Conservation (phyloP, 2,888 invertebrate species). For the Steinernema scapterisci region DNA sequence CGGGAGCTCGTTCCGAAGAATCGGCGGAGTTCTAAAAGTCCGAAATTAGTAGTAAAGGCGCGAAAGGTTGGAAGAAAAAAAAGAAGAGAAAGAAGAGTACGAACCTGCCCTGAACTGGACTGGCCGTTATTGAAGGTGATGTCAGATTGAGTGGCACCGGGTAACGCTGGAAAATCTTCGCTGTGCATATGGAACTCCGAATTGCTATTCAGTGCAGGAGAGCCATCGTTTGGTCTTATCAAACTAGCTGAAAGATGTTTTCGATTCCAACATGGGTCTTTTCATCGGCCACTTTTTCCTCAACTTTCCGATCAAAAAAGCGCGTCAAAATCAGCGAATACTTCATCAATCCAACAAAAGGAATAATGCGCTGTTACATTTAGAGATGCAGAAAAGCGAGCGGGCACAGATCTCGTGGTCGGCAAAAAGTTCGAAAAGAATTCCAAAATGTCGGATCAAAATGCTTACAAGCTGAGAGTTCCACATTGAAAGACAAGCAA, state of each 20-base stretch:
- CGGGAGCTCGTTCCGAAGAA: not conserved
- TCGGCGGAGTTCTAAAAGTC: constrained; percentile 47
- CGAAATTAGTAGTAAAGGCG: constrained; percentile 21
- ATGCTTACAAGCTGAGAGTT: too few species aligned
- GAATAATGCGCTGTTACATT: not conserved
- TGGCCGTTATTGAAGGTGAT: constrained; percentile 23
- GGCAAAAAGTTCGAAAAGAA: not conserved
- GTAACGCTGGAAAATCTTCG: constrained; percentile 98
- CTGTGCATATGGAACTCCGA: constrained; percentile 81
- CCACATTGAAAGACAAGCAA: not conserved
- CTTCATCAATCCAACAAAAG: too few species aligned
- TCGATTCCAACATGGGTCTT: too few species aligned
- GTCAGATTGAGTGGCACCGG: constrained; percentile 73
- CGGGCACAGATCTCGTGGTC: constrained; percentile 4
- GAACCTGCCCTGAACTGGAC: constrained; percentile 17
- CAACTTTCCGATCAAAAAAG: too few species aligned
- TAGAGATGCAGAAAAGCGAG: not conserved
- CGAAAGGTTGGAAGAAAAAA: not conserved
- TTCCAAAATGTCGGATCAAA: not conserved
- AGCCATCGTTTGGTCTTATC: constrained; percentile 51
- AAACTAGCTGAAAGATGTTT: constrained; percentile 53
- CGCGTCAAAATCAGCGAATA: too few species aligned
- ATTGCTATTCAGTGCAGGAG: constrained; percentile 43
- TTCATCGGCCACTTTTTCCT: too few species aligned
- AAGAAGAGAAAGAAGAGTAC: constrained; percentile 24